Evolutionary conservation across 1,140 invertebrate species (phyloP).

Genomic region (Calosoma granatense): DNA sequence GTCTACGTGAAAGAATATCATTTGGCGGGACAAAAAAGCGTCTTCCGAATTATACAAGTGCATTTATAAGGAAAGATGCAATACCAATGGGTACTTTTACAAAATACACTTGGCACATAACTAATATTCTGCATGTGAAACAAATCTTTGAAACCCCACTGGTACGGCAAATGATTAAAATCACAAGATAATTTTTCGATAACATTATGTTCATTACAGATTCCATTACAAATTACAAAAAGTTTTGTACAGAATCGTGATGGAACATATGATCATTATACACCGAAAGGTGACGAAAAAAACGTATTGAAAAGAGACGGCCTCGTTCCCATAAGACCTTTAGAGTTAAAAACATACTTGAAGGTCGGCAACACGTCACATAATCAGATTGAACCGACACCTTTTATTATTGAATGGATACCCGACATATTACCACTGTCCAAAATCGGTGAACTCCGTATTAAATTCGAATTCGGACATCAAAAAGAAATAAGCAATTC

Average conservation of each 20-base stretch:
- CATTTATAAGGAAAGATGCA: conserved; percentile 49
- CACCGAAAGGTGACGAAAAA: conserved; percentile 42
- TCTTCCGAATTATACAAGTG: conserved; percentile 49
- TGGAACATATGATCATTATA: conserved; percentile 52
- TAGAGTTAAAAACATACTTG: conserved; percentile 57
- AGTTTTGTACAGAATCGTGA: conserved; percentile 58
- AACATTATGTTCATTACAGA: too few species aligned
- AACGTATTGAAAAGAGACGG: conserved; percentile 39
- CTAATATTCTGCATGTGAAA: conserved; percentile 61
- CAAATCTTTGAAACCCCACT: conserved; percentile 64
- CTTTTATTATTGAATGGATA: conserved; percentile 68
- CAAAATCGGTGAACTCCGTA: conserved; percentile 53
- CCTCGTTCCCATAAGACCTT: conserved; percentile 50
- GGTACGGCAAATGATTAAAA: conserved; percentile 32
- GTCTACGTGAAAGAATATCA: conserved; percentile 58
- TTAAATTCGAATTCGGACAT: conserved; percentile 28
- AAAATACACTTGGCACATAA: conserved; percentile 66
- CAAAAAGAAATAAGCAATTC: conserved; percentile 23
- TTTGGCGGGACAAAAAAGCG: conserved; percentile 53
- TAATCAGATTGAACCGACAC: conserved; percentile 52
- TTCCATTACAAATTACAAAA: conserved; percentile 52
- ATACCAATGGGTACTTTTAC: conserved; percentile 59
- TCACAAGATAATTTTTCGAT: conserved; percentile 2
- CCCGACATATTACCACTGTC: conserved; percentile 61
- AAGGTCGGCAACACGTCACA: conserved; percentile 54